A percentile compares a stretch with the other conserved stretches of the same genome.
Evolutionary conservation across 2,888 invertebrate genomes (phyloP).

Genomic region (Drosophila fulvimacula): DNA sequence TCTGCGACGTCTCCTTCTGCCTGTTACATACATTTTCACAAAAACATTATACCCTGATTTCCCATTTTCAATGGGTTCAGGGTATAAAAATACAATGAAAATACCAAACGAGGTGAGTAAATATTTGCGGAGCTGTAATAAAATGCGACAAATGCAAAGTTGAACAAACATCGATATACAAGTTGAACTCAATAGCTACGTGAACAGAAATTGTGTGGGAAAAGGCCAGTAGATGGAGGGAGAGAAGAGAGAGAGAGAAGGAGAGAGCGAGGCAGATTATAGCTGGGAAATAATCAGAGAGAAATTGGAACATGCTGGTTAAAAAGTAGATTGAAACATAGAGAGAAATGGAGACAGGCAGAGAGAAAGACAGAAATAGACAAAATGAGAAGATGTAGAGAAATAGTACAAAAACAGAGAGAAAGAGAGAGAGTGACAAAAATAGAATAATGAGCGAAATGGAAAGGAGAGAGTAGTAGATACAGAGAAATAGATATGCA

Average conservation of each 20-base stretch:
- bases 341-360: accelerated
- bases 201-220: neutral
- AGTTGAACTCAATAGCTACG: constrained; percentile 3
- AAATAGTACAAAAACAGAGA: too few species aligned
- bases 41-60: too few species aligned
- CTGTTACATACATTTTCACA: too few species aligned
- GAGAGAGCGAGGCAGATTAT: neutral
- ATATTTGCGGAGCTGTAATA: constrained; percentile 9
- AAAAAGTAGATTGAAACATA: neutral
- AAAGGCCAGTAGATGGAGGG: neutral
- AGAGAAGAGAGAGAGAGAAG: neutral
- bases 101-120: constrained; percentile 5
- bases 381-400: too few species aligned
- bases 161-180: neutral
- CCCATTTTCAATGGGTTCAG: too few species aligned
- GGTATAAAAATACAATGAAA: constrained; percentile 17
- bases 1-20: too few species aligned
- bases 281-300: neutral
- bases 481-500: neutral
- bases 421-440: neutral
- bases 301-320: too few species aligned
- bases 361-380: neutral
- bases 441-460: neutral
- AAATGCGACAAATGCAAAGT: constrained; percentile 5
- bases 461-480: neutral